phyloP scores from a whole-genome alignment of 2,797 vertebrate species.

The Microctenopoma steveboyesi region DNA sequence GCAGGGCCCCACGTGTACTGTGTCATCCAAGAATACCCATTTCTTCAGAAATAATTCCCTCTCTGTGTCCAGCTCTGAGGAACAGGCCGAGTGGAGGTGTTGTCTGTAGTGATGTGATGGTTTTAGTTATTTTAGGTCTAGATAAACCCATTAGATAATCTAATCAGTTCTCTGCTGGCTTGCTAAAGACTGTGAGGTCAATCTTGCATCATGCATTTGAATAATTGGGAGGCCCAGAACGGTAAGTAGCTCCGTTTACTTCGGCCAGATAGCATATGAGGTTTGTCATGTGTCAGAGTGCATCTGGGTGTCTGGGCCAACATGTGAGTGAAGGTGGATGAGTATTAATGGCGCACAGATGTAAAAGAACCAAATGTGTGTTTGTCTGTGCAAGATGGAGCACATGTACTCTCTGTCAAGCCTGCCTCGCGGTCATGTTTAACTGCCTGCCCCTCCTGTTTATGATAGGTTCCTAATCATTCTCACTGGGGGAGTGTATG shows the following conservation, averaged over 20 bases:
- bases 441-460: constrained; percentile 83
- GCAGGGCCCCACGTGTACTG: constrained; percentile 25
- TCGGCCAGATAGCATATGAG: constrained; percentile 69
- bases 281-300: constrained; percentile 76
- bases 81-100: constrained; percentile 47
- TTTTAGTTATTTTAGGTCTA: constrained; percentile 30
- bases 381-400: constrained; percentile 48
- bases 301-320: constrained; percentile 61
- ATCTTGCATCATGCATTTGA: constrained; percentile 69
- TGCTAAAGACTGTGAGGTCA: constrained; percentile 50
- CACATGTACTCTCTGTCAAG: constrained; percentile 35
- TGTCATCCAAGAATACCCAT: constrained; percentile 38
- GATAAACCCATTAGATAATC: constrained; percentile 35
- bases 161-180: constrained; percentile 53
- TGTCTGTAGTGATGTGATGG: constrained; percentile 28
- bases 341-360: constrained; percentile 59
- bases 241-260: constrained; percentile 61
- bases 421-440: constrained; percentile 77
- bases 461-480: constrained; percentile 89
- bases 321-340: constrained; percentile 68
- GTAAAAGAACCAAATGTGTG: constrained; percentile 65
- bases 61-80: constrained; percentile 31
- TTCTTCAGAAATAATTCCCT: constrained; percentile 29
- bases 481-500: constrained; percentile 85
- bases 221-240: constrained; percentile 69